Conservation (phyloP, 2,888 invertebrate species). For the Tricholauxania praeusta region DNA sequence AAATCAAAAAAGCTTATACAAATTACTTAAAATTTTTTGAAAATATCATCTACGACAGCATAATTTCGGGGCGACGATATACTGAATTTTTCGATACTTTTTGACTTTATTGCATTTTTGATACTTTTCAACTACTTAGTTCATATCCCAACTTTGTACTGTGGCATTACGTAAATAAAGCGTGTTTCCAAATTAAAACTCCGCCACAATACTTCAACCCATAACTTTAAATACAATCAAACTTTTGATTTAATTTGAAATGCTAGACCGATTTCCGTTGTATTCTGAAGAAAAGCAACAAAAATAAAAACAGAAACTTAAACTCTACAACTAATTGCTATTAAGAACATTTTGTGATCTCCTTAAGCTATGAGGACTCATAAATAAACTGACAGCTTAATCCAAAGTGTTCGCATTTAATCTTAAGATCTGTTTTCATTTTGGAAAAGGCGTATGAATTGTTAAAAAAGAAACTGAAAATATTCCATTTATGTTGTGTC, state of each 20-base stretch:
- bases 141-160: neutral
- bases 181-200: neutral
- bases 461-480: too few species aligned
- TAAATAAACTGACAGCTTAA: neutral
- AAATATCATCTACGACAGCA: too few species aligned
- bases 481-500: neutral
- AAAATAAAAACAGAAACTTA: neutral
- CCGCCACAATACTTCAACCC: neutral
- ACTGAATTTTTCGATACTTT: too few species aligned
- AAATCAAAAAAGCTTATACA: too few species aligned
- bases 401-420: constrained; percentile 18
- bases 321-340: neutral
- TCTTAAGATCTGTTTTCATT: neutral
- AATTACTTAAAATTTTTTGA: too few species aligned
- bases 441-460: too few species aligned
- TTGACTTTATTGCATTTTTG: too few species aligned
- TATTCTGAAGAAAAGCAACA: neutral
- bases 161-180: neutral
- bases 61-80: too few species aligned
- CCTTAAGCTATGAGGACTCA: neutral
- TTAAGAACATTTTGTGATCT: neutral
- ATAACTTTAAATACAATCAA: too few species aligned
- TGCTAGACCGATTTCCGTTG: constrained; percentile 3
- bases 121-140: neutral
- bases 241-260: neutral